Evolutionary conservation across 2,888 invertebrate species (phyloP), one percentile per base, ranked within the genome.

Genomic region (Urechis unicinctus): DNA sequence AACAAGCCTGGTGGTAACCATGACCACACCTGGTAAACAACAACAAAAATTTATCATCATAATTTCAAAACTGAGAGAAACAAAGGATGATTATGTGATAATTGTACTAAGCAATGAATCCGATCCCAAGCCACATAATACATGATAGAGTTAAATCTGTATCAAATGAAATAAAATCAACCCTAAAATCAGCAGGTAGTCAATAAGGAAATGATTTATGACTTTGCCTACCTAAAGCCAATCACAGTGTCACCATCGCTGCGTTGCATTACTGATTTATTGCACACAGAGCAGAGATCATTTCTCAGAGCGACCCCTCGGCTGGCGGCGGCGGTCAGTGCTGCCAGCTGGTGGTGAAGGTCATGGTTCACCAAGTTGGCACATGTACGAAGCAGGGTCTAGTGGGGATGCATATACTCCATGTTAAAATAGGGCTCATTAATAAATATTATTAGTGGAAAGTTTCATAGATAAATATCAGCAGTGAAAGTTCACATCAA

Each of bases 341-440:
- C 30, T 22, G 68, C 65, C 55, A 81, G 64, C 51, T 78, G 78
- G 1, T 67, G 55, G 58, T 74, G 88, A 51, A 89, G 81, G 78
- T 89, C 88, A 53, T 83, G 81, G 64, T 87, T 85, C 44, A 87
- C 79, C 44, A 87, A 78, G 60, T 83, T 83, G 47, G 85, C 83
- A 2, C 86, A 85, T 0, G 85, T 85, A 63, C 84, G 82, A 64
- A 88, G 81, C 66, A 88, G 81, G 48, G 86, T 83, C 69, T 75
- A 68, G 21, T 66, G 66, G 9, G 22, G 42, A 13, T n/a, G n/a
- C n/a, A n/a, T n/a, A n/a, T n/a, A n/a, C n/a, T n/a, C n/a, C n/a
- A n/a, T n/a, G n/a, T n/a, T n/a, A n/a, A n/a, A n/a, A n/a, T n/a
- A n/a, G n/a, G n/a, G n/a, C n/a, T n/a, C n/a, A n/a, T n/a, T n/a